Conservation (phyloP, 1,140 invertebrate species). For the Drosophila melanica region DNA sequence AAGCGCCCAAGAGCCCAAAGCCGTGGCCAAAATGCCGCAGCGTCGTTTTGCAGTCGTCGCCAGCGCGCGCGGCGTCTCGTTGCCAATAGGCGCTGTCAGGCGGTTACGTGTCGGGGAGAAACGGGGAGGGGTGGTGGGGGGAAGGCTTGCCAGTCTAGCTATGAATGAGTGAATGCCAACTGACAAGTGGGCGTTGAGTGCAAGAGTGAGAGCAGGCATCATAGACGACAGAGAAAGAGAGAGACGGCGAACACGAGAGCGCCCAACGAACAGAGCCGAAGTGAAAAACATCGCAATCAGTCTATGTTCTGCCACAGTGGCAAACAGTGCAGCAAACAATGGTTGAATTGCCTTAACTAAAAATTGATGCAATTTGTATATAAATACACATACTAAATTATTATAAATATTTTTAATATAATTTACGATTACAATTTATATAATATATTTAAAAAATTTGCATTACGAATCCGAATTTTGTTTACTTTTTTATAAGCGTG, state of each 20-base stretch:
- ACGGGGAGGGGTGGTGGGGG: no score
- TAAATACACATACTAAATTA: no score
- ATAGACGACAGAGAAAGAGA: conserved; percentile 5
- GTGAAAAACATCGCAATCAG: conserved; percentile 43
- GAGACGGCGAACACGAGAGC: conserved; percentile 18
- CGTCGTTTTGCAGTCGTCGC: conserved; percentile 48
- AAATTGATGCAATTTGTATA: no score
- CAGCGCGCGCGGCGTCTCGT: conserved; percentile 28
- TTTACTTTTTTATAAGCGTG: no score
- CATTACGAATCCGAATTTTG: no score
- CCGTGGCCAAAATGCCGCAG: conserved; percentile 74
- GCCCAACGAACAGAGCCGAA: conserved; percentile 41
- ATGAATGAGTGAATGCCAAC: conserved; percentile 76
- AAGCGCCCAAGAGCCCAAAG: conserved; percentile 57
- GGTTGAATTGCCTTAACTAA: neutral
- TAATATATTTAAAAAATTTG: no score
- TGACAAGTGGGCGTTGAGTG: conserved; percentile 70
- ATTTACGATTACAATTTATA: no score
- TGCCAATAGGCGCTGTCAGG: conserved; percentile 66
- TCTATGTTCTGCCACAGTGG: conserved; percentile 37
- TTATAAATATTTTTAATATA: no score
- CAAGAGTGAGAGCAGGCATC: conserved; percentile 19
- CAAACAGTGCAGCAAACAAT: neutral
- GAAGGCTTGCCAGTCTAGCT: conserved; percentile 60
- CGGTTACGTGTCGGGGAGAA: neutral